Evolutionary conservation across 2,888 invertebrate species (phyloP), one percentile per base, ranked within the genome.

Genomic region (Melinaea marsaeus): DNA sequence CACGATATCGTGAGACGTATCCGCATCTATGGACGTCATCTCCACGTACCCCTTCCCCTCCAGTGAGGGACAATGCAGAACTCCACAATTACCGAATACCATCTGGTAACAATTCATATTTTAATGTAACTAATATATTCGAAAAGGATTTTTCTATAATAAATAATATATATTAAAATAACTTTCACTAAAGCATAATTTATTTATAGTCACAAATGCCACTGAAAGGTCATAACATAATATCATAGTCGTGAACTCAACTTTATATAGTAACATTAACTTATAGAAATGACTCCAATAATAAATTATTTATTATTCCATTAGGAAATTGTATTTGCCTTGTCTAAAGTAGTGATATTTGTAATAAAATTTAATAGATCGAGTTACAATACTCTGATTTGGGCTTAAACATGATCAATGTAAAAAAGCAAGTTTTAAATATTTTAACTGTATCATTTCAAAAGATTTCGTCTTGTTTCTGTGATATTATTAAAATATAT

Each of bases 11-110:
- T 95, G 94, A 5, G 98, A 98, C 0, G 98, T 97, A 81, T 98
- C 97, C 0, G 96, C 94, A 86, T 98, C 98, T 71, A 98, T 96
- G 2, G 97, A 96, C 5, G 98, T 98, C 98, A 99, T 97, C 90
- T 99, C 98, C 9, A 99, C 97, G 85, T 97, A 99, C 60, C 97
- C 97, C 84, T 98, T 99, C 69, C 95, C 95, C 79, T 96, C 95
- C 63, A 93, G 86, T 47, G 92, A 85, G 57, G 92, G 91, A 57
- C 93, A 91, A 76, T 95, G 94, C 61, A 98, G 90, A 2, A 98
- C 97, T 3, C 98, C 98, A 78, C 97, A 97, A 84, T 98, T 98
- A 46, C 98, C 98, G 90, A 98, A 97, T 37, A 99, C 97, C 92
- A 98, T 95, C 98, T 98, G 84, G 2, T 91, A 84, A 9, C 9